phyloP scores from a whole-genome alignment of 2,888 invertebrate genomes.

The Apamea anceps region DNA sequence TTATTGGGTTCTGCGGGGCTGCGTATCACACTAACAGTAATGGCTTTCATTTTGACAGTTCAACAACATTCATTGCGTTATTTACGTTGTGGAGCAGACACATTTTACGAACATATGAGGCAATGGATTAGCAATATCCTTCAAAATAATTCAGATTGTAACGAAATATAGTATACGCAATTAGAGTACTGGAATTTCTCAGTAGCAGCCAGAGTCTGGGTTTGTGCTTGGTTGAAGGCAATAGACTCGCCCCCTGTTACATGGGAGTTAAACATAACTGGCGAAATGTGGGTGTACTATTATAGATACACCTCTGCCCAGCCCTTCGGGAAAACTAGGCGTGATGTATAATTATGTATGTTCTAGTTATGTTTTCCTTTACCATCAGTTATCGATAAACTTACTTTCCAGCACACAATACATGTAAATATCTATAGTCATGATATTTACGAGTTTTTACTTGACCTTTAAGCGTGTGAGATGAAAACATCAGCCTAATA shows the following conservation, averaged over 20 bases:
- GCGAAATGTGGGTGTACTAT: background rate
- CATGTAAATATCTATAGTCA: background rate
- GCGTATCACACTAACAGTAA: too few relatives aligned
- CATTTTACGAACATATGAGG: too few relatives aligned
- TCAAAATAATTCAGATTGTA: too few relatives aligned
- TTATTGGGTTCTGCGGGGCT: too few relatives aligned
- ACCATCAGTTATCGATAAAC: background rate
- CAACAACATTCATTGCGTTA: too few relatives aligned
- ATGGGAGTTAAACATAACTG: background rate
- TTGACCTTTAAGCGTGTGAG: slow-evolving; percentile 11
- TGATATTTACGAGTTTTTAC: background rate
- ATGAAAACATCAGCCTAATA: background rate
- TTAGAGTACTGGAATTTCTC: background rate
- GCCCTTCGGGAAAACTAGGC: background rate
- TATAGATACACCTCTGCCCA: background rate
- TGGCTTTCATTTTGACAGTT: too few relatives aligned
- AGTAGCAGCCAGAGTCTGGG: background rate
- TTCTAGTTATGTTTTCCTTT: background rate
- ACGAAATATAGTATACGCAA: too few relatives aligned
- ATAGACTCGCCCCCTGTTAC: background rate
- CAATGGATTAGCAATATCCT: too few relatives aligned
- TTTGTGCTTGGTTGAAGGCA: background rate
- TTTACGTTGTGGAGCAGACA: too few relatives aligned
- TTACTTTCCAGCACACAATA: background rate
- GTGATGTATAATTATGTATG: background rate